A percentile compares a stretch with the other conserved stretches of the same genome.
Conservation (phyloP, 2,113 vertebrate genomes). For the Eleginops maclovinus region DNA sequence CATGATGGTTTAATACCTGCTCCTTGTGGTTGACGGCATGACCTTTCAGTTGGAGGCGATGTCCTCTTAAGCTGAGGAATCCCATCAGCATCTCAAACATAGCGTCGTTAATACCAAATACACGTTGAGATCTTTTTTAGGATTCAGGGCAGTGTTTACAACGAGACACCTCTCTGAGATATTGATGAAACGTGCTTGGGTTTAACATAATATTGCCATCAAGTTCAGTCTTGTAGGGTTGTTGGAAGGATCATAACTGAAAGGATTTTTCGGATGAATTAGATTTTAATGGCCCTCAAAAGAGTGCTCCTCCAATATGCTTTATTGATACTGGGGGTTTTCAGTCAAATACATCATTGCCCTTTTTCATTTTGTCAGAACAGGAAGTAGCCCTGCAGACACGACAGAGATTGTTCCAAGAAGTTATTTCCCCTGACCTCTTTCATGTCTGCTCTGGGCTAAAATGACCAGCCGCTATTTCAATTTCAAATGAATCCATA, state of each 20-base stretch:
- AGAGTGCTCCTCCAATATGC: too few relatives aligned
- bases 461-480: neutral
- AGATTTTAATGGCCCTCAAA: neutral
- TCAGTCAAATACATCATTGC: too few relatives aligned
- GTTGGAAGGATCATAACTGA: neutral
- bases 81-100: neutral
- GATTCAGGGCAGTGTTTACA: neutral
- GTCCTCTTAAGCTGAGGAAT: slow-evolving; percentile 12
- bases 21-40: neutral
- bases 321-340: too few relatives aligned
- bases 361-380: too few relatives aligned
- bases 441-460: neutral
- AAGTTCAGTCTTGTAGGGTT: neutral
- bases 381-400: too few relatives aligned
- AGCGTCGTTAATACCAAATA: neutral
- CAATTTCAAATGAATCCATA: slow-evolving; percentile 10
- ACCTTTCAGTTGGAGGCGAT: neutral
- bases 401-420: too few relatives aligned
- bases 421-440: neutral
- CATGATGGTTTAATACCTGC: neutral
- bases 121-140: neutral
- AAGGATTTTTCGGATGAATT: neutral
- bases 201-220: neutral
- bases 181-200: neutral
- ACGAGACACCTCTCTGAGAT: neutral